Conservation (phyloP, 64 coral and sea anemone genomes). For the Stichodactyla mertensii region DNA sequence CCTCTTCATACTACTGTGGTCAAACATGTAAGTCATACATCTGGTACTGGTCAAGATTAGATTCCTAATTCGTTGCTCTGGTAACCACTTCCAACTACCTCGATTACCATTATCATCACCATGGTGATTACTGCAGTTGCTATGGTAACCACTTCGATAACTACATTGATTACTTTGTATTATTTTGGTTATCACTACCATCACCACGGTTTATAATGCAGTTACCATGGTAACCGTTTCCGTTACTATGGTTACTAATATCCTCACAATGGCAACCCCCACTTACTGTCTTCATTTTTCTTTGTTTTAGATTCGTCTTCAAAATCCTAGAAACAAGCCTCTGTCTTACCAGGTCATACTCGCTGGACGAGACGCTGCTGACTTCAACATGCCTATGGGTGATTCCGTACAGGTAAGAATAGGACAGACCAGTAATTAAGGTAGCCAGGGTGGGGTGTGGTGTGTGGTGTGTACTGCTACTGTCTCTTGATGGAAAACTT, state of each 20-base stretch:
- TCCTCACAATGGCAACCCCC: background rate
- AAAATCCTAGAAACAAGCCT: constrained; percentile 91
- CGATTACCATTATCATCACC: too few species aligned
- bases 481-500: background rate
- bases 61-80: background rate
- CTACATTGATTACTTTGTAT: too few species aligned
- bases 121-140: too few species aligned
- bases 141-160: too few species aligned
- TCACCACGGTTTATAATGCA: too few species aligned
- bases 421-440: background rate
- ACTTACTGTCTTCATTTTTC: background rate
- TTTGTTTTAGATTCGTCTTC: constrained; percentile 69
- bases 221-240: too few species aligned
- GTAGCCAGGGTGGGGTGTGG: too few species aligned
- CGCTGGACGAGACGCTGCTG: constrained; percentile 75
- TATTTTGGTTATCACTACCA: too few species aligned
- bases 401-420: constrained; percentile 71
- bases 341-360: constrained; percentile 86
- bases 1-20: constrained; percentile 65
- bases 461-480: too few species aligned
- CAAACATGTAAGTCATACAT: constrained; percentile 61
- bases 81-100: too few species aligned
- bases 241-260: background rate
- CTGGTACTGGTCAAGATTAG: background rate
- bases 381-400: constrained; percentile 85